Base-by-base conservation (phyloP, 2,888 invertebrate genomes). In the Rhagium mordax region DNA sequence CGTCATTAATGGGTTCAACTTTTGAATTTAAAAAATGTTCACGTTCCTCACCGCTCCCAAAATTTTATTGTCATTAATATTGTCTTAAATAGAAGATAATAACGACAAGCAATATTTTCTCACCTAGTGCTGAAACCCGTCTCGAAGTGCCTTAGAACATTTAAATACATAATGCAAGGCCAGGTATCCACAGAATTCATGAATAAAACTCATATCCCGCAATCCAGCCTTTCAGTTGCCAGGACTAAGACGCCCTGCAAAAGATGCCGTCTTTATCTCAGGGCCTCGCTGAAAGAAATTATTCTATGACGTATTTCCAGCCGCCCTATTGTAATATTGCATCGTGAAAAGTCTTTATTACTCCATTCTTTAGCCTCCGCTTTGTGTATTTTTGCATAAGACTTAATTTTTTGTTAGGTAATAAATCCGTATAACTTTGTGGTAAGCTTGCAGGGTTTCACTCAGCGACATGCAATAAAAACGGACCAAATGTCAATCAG, bases 81-180 rank as follows among this genome's bases (percentile, higher is more conserved):
- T 72, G 70, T 68, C 74, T 72, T 69, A 41, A 74, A 75, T 71
- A 74, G 66, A 69, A 53, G 62, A 67, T 62, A n/a, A n/a, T 72
- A 72, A 73, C 74, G 74, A 73, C 74, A 61, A 67, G 69, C 71
- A 72, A 75, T 78, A 80, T 80, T 77, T 76, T 72, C 41, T n/a
- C n/a, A 41, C n/a, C 4, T 13, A 41, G 41, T 41, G 41, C 41
- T 41, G 41, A 67, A 73, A 73, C 77, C 75, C 66, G 77, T 79
- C 77, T 77, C 71, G 69, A 75, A 81, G 79, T 77, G 78, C 78
- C 83, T 82, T 76, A 71, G 80, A 81, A 82, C 84, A 84, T 85
- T 85, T 85, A 85, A 85, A 85, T 85, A 85, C 82, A 85, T 85
- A 85, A 85, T 85, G 84, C 83, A 84, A 78, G 82, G 79, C 82